Conservation (phyloP, 2,797 vertebrate genomes). For the Novumbra hubbsi region DNA sequence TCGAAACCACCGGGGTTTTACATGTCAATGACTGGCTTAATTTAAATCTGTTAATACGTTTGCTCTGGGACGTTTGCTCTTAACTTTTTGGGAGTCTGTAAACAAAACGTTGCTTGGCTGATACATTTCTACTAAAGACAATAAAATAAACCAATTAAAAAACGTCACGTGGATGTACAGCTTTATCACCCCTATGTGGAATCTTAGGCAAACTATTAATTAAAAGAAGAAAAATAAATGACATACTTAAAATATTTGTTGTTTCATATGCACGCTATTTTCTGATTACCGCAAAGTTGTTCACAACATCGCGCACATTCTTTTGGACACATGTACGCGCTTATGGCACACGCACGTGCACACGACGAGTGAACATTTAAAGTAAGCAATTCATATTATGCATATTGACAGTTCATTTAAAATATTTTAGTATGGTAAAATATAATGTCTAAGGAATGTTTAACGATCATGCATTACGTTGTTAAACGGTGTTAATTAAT, state of each 20-base stretch:
- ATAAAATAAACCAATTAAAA: not conserved
- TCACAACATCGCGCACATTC: not conserved
- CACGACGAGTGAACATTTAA: not conserved
- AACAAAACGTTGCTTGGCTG: not conserved
- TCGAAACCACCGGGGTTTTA: constrained; percentile 65
- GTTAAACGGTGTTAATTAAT: not conserved
- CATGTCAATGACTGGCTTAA: constrained; percentile 71
- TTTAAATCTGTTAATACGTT: not conserved
- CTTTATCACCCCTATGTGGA: too few species aligned
- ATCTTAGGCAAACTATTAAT: too few species aligned
- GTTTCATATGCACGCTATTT: too few species aligned
- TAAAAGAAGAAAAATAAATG: too few species aligned
- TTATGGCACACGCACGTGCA: not conserved
- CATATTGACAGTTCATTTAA: not conserved
- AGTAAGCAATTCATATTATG: not conserved
- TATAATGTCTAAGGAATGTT: not conserved
- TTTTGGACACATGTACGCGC: not conserved
- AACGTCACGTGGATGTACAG: not conserved
- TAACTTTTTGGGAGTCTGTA: not conserved
- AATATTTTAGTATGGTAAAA: not conserved
- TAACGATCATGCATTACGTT: not conserved
- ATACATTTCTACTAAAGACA: not conserved
- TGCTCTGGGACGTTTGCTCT: constrained; percentile 1
- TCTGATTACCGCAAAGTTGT: not conserved
- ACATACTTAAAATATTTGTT: too few species aligned